Evolutionary conservation across 1,140 invertebrate genomes (phyloP), one percentile per base, ranked within the genome.

Genomic region (Halictus rubicundus): DNA sequence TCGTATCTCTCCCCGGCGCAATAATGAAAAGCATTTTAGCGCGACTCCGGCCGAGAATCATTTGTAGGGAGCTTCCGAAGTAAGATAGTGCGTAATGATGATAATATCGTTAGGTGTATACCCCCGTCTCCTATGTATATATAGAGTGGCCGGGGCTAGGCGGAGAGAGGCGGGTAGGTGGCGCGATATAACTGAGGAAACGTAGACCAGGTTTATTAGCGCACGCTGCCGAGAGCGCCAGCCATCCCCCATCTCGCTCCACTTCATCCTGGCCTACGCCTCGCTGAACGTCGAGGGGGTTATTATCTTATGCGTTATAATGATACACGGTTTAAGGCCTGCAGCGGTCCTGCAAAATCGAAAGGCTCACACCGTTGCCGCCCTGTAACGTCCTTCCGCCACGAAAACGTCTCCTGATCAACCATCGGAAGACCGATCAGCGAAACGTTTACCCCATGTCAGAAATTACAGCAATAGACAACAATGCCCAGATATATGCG

Each of bases 281-380:
- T 89, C 83, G 78, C 76, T 90, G 88, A 89, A 85, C 88, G 85
- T 88, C 81, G 88, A 90, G 88, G 86, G 87, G 87, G 88, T 90
- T 90, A 89, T 90, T 90, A 90, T 90, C 89, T 90, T 88, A 89
- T 89, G 84, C 83, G 86, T 87, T 90, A 88, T 88, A 88, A 89
- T 88, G 88, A 89, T 89, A 88, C 80, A 83, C 85, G 84, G 78
- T 81, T 87, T 84, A 86, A 71, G 83, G 77, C 82, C 83, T 68
- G 86, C 84, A 87, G 80, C 84, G 54, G 71, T 80, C 81, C 80
- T 82, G 87, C 74, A 80, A 86, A 85, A 88, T 87, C 80, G 87
- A 87, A 87, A 87, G 78, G 78, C 77, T 84, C 80, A 74, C 76
- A n/a, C 46, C 46, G 61, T 16, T 25, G 42, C 25, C 25, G 5